Conservation (phyloP, 1,140 invertebrate genomes). For the Homarus americanus region DNA sequence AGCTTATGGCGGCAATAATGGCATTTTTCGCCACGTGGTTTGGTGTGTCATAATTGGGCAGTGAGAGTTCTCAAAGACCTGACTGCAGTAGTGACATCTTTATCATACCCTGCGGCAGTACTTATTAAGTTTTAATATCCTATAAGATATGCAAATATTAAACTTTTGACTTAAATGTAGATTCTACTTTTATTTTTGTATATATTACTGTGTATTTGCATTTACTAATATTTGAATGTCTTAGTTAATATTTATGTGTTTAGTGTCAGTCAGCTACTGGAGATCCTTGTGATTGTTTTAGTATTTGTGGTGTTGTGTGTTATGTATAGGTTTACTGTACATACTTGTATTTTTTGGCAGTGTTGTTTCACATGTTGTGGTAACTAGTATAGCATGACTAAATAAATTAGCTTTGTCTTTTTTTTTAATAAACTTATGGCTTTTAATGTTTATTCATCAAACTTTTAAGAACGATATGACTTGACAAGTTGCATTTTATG, state of each 20-base stretch:
- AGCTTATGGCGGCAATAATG: slow-evolving; percentile 4
- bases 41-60: not conserved
- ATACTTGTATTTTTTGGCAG: slow-evolving; percentile 17
- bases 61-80: not conserved
- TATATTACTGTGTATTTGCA: not conserved
- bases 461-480: not conserved
- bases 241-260: not conserved
- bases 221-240: not conserved
- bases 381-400: not conserved
- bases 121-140: not conserved
- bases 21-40: not conserved
- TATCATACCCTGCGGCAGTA: not conserved
- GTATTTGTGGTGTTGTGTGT: slow-evolving; percentile 21
- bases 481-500: not conserved
- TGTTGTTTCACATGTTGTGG: slow-evolving; percentile 11
- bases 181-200: not conserved
- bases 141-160: not conserved
- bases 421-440: not conserved
- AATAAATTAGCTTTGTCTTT: not conserved
- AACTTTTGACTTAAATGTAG: not conserved
- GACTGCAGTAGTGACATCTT: not conserved
- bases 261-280: not conserved
- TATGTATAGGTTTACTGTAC: slow-evolving; percentile 18
- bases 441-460: not conserved
- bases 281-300: slow-evolving; percentile 2